These are phyloP conservation scores for Alloscopus bannaensis DNA, from an alignment of 2,888 invertebrate species.

Conservation along the genomic window DNA sequence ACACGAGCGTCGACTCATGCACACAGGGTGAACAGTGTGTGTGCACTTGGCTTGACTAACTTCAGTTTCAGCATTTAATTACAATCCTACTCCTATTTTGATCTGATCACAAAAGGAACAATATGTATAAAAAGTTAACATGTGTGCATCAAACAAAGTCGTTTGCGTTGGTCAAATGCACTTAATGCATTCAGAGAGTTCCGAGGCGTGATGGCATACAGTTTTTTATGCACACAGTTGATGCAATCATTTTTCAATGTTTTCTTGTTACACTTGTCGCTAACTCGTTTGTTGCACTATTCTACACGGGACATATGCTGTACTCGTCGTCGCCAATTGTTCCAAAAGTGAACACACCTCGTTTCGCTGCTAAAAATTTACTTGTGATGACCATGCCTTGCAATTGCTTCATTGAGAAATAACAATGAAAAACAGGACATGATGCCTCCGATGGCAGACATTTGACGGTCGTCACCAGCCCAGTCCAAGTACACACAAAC, in stretches of 20 bases:
- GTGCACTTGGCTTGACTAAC: background rate
- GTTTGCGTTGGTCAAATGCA: no score
- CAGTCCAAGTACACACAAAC: no score
- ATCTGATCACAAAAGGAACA: background rate
- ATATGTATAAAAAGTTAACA: background rate
- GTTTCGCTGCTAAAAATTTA: background rate
- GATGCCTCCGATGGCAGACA: background rate
- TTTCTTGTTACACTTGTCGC: background rate
- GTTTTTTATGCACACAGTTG: background rate
- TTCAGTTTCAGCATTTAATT: conserved; percentile 27
- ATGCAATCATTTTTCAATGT: background rate
- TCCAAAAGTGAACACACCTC: conserved; percentile 13
- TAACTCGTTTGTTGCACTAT: conserved; percentile 34
- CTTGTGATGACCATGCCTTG: background rate
- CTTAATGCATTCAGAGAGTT: background rate
- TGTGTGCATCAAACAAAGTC: no score
- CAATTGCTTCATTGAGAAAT: background rate
- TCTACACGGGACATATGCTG: background rate
- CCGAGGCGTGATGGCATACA: background rate
- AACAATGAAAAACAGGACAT: background rate
- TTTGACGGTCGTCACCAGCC: no score
- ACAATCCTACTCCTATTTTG: background rate
- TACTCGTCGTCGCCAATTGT: background rate
- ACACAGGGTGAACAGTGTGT: background rate
- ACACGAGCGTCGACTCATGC: no score